These are phyloP conservation scores for Hyperopisus bebe DNA, from an alignment of 2,113 vertebrate species.

Conservation along the genomic window DNA sequence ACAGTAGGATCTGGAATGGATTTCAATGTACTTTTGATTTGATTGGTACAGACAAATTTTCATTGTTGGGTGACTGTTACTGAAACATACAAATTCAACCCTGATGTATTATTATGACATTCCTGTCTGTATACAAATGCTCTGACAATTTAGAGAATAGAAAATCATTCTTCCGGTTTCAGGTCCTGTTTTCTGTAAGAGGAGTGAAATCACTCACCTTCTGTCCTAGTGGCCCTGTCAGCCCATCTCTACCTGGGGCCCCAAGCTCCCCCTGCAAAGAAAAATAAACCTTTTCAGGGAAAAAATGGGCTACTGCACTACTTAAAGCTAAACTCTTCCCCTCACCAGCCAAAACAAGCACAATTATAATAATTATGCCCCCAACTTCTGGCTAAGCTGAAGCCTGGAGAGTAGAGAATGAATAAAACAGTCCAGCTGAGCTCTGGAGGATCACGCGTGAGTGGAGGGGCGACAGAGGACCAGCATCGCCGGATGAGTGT, in stretches of 20 bases:
- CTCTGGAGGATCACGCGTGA: not conserved
- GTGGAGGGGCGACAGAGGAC: not conserved
- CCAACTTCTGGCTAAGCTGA: not conserved
- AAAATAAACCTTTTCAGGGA: constrained; percentile 27
- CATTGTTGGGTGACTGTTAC: not conserved
- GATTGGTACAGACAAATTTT: not conserved
- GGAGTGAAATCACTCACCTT: constrained; percentile 45
- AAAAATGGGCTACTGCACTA: not conserved
- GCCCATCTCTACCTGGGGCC: constrained; percentile 37
- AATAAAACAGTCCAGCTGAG: constrained; percentile 11
- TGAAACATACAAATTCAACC: not conserved
- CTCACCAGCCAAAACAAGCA: constrained; percentile 33
- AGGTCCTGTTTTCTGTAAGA: not conserved
- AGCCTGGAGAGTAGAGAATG: not conserved
- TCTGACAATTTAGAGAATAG: not conserved
- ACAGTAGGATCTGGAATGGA: not conserved
- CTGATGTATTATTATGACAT: not conserved
- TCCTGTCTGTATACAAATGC: not conserved
- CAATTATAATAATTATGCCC: constrained; percentile 26
- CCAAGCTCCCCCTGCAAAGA: constrained; percentile 50
- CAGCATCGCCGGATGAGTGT: not conserved
- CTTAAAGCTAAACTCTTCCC: constrained; percentile 4
- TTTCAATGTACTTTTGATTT: not conserved
- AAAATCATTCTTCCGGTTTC: not conserved
- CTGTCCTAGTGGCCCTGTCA: constrained; percentile 38